Evolutionary conservation across 2,797 vertebrate species (phyloP), one percentile per base, ranked within the genome.

Genomic region (Hafferia zeledoni): DNA sequence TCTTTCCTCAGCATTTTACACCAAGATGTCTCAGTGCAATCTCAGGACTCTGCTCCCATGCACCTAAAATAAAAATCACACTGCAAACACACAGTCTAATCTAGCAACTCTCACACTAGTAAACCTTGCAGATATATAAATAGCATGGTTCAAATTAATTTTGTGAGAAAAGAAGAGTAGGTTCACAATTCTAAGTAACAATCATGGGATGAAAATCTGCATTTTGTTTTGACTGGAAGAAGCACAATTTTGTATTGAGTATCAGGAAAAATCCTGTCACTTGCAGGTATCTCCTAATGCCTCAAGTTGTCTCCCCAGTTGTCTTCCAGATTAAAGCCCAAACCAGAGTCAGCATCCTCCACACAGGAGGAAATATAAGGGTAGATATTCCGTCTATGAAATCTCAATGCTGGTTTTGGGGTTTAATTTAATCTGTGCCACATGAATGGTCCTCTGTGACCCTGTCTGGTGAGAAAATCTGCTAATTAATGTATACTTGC

Each of bases 1-100:
- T 94, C 87, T 94, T 95, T 86, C 67, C 80, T 91, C 74, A 70
- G 77, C 3, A 0, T 94, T 91, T 96, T 85, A 76, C 79, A 70
- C 83, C 74, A 83, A 64, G 24, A 12, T 17, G 13, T n/a, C 43
- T 85, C 71, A 50, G 28, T 93, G 83, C 35, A 86, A 55, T 65
- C 63, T 89, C 63, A 56, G 79, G 74, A 72, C 80, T 93, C 83
- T 63, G 25, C 52, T 94, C 94, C 85, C 91, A 89, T n/a, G 1
- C 70, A 86, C 71, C 60, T 84, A 82, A 94, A 97, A 90, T 76
- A 65, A 94, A 95, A 94, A 88, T 86, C 87, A 67, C 52, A 43
- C 85, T 94, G 44, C 49, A 94, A 92, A 87, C 86, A 85, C 59
- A 59, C 31, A 91, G 31, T n/a, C 57, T 77, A 69, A 92, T 88